These are phyloP conservation scores for Penaeus japonicus DNA, from an alignment of 1,140 invertebrate genomes.

Conservation along the genomic window DNA sequence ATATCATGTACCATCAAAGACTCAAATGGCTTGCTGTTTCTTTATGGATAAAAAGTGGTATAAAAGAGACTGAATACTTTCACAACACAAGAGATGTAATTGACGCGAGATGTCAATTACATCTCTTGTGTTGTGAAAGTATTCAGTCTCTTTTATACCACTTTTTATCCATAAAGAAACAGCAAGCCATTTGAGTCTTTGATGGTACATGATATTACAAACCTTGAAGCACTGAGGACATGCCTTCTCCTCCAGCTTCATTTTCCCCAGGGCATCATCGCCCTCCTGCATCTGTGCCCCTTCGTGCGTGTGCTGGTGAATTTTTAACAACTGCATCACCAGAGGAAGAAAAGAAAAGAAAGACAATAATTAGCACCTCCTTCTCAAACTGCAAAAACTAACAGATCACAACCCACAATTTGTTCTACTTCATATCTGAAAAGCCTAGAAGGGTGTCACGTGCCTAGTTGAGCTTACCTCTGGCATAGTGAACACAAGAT, in stretches of 20 bases:
- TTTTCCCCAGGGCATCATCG: neutral
- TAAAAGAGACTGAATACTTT: too few relatives aligned
- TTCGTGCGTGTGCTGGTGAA: conserved; percentile 13
- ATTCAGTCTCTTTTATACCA: too few relatives aligned
- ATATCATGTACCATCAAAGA: too few relatives aligned
- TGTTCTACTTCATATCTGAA: neutral
- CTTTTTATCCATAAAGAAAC: too few relatives aligned
- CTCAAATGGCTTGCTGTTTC: too few relatives aligned
- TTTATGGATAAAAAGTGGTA: too few relatives aligned
- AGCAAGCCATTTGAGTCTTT: too few relatives aligned
- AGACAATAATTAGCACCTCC: neutral
- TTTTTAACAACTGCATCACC: conserved; percentile 19
- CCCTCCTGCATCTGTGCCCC: conserved; percentile 18
- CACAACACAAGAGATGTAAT: too few relatives aligned
- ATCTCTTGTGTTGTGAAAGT: too few relatives aligned
- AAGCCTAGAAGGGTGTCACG: neutral
- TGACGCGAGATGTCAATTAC: too few relatives aligned
- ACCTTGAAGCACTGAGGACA: conserved; percentile 36
- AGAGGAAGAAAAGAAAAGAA: neutral
- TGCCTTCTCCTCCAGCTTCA: conserved; percentile 26
- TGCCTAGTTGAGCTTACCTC: neutral
- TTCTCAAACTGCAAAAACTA: neutral
- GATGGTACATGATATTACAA: neutral
- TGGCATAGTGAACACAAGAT: neutral
- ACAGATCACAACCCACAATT: neutral